Percentiles rank a stretch among this genome's conserved stretches.
Conservation (phyloP, 2,113 vertebrate genomes). For the Zosterops lateralis region DNA sequence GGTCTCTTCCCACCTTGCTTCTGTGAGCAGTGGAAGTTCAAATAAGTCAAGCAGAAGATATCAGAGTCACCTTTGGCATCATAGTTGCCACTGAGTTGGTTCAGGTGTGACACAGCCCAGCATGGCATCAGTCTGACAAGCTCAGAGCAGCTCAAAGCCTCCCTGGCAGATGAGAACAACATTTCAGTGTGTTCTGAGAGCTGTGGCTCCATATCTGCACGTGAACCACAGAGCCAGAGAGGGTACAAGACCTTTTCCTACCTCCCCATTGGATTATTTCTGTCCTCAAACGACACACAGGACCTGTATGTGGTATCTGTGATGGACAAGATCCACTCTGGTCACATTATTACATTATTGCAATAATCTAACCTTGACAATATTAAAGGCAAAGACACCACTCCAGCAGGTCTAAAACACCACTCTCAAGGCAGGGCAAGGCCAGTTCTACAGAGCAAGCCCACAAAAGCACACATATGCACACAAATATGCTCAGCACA, state of each 20-base stretch:
- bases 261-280: neutral
- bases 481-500: neutral
- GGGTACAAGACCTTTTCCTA: neutral
- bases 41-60: neutral
- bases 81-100: neutral
- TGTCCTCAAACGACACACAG: neutral
- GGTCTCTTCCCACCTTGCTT: neutral
- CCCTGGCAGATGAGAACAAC: neutral
- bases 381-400: neutral
- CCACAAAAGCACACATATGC: neutral
- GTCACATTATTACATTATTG: neutral
- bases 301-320: neutral
- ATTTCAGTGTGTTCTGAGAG: neutral
- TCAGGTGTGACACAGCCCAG: neutral
- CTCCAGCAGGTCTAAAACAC: neutral
- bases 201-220: accelerated
- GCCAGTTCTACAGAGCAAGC: neutral
- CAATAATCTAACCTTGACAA: neutral
- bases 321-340: neutral
- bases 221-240: neutral
- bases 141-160: neutral
- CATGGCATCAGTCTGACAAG: neutral
- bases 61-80: neutral
- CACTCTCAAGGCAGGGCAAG: neutral
- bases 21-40: neutral